Conservation (phyloP, 2,888 invertebrate species). For the Diplazon laetatorius region DNA sequence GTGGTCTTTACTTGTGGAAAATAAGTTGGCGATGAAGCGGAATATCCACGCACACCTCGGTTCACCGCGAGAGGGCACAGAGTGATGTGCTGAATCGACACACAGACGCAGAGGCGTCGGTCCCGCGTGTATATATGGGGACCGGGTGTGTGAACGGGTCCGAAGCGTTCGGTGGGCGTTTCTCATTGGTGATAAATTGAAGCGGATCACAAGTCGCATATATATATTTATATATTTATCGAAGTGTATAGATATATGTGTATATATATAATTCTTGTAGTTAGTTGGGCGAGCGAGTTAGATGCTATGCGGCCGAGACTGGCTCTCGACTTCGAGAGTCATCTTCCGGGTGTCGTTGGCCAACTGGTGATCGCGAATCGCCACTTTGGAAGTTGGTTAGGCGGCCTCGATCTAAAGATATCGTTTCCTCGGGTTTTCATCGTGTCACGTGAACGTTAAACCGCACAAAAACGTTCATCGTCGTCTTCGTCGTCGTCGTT, state of each 20-base stretch:
- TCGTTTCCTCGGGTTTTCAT: conserved; percentile 63
- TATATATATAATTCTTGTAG: no score
- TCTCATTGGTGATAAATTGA: conserved; percentile 79
- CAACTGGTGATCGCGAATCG: conserved; percentile 76
- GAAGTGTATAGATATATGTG: no score
- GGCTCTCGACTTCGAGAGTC: conserved; percentile 39
- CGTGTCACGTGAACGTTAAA: conserved; percentile 47
- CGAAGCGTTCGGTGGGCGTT: conserved; percentile 70
- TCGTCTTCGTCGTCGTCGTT: no score
- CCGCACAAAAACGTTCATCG: conserved; percentile 58
- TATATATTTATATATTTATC: conserved; percentile 63
- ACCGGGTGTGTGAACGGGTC: conserved; percentile 14
- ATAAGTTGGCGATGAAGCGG: conserved; percentile 25
- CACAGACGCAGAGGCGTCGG: conserved; percentile 6
- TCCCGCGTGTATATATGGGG: conserved; percentile 4
- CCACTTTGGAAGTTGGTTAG: conserved; percentile 75
- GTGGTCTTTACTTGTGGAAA: neutral
- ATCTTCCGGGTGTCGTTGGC: conserved; percentile 79
- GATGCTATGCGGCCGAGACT: conserved; percentile 2
- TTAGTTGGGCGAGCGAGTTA: conserved; percentile 14
- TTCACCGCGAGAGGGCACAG: neutral
- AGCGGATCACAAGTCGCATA: conserved; percentile 76
- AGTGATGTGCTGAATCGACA: conserved; percentile 13
- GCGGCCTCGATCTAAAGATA: conserved; percentile 79
- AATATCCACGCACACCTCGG: neutral